Percentiles rank a stretch among this genome's conserved stretches.
Evolutionary conservation across 2,113 vertebrate genomes (phyloP).

Genomic region (Casuarius casuarius): DNA sequence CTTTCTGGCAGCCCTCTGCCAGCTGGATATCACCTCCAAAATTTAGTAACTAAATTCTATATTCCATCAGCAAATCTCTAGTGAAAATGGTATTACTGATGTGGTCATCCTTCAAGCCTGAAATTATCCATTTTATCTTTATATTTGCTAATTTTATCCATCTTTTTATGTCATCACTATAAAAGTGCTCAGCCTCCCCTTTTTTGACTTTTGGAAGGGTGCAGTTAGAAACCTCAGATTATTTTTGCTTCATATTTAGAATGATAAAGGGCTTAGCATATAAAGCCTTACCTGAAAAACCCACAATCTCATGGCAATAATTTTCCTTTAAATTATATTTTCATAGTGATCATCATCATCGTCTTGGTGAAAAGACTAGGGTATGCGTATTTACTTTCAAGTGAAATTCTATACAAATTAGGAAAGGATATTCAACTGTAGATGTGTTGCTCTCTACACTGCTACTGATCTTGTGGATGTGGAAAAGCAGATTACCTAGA

Average conservation of each 20-base stretch:
- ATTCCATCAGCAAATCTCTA: too few species aligned
- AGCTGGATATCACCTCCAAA: too few species aligned
- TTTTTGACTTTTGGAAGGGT: neutral
- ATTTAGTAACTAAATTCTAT: too few species aligned
- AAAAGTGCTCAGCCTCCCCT: too few species aligned
- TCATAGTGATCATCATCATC: neutral
- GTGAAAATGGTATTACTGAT: neutral
- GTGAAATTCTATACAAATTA: neutral
- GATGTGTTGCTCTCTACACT: neutral
- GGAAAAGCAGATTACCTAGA: neutral
- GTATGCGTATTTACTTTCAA: neutral
- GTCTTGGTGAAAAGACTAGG: too few species aligned
- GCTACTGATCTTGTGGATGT: neutral
- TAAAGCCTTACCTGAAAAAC: neutral
- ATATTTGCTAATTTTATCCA: neutral
- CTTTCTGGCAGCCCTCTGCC: too few species aligned
- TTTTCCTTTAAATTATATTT: neutral
- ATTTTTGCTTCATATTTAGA: neutral
- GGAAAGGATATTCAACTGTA: neutral
- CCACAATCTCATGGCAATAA: neutral
- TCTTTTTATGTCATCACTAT: too few species aligned
- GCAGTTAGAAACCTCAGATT: neutral
- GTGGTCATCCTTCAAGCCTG: neutral
- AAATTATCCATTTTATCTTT: neutral
- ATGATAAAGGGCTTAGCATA: neutral